Evolutionary conservation across 2,797 vertebrate species (phyloP).

Genomic region (Ibycter americanus): DNA sequence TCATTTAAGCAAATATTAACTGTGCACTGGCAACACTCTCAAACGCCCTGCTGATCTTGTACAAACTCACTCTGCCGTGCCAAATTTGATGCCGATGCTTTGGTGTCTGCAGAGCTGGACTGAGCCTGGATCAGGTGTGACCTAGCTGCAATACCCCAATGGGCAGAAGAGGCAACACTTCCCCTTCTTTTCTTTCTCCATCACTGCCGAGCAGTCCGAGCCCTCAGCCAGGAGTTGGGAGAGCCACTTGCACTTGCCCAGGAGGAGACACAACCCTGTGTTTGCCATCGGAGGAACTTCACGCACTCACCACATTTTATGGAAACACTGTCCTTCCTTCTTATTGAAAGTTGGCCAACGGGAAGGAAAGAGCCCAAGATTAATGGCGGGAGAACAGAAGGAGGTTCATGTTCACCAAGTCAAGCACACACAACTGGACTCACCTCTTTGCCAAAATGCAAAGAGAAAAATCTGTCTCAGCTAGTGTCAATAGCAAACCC

Average conservation of each 20-base stretch:
- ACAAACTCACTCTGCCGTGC: neutral
- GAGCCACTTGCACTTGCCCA: neutral
- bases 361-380: slow-evolving; percentile 5
- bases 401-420: neutral
- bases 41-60: neutral
- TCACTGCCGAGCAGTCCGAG: neutral
- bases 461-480: neutral
- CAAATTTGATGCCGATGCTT: neutral
- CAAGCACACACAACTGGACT: neutral
- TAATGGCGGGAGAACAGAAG: neutral
- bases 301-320: rapidly evolving
- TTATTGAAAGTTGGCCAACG: neutral
- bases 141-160: neutral
- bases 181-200: neutral
- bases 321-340: neutral
- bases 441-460: neutral
- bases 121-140: neutral
- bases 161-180: neutral
- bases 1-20: neutral
- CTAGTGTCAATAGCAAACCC: slow-evolving; percentile 4
- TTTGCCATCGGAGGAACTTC: neutral
- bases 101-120: neutral
- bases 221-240: neutral
- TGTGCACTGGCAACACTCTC: neutral
- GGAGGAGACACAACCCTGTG: neutral